A percentile compares a stretch with the other conserved stretches of the same genome.
Conservation (phyloP, 2,113 vertebrate species). For the Chaetura pelagica region DNA sequence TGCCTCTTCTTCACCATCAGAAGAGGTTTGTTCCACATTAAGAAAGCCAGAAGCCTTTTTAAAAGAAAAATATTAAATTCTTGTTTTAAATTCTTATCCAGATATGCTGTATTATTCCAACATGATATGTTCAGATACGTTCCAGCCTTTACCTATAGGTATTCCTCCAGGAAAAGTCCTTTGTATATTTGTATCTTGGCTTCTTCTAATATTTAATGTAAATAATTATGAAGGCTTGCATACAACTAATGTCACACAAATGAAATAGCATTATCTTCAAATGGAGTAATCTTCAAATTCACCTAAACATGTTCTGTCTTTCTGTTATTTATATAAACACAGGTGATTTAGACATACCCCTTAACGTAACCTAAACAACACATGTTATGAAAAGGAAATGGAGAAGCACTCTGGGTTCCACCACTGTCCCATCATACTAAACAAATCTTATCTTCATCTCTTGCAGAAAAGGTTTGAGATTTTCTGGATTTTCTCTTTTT, state of each 20-base stretch:
- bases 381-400: constrained; percentile 67
- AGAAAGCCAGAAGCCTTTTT: not conserved
- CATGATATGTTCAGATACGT: not conserved
- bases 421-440: constrained; percentile 36
- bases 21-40: not conserved
- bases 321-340: constrained; percentile 69
- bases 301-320: constrained; percentile 50
- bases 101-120: not conserved
- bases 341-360: constrained; percentile 58
- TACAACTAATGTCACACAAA: not conserved
- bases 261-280: constrained; percentile 8
- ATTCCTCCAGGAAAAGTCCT: not conserved
- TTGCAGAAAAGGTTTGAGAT: constrained; percentile 13
- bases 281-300: constrained; percentile 62
- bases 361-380: constrained; percentile 68
- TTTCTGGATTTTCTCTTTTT: not conserved
- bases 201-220: not conserved
- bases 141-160: not conserved
- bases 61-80: not conserved
- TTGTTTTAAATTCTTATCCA: not conserved
- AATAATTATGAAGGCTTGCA: not conserved
- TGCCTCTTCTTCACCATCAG: not conserved
- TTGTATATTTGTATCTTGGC: not conserved
- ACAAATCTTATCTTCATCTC: constrained; percentile 41
- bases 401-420: constrained; percentile 51